Evolutionary conservation across 2,113 vertebrate genomes (phyloP).

Genomic region (Saimiri boliviensis): DNA sequence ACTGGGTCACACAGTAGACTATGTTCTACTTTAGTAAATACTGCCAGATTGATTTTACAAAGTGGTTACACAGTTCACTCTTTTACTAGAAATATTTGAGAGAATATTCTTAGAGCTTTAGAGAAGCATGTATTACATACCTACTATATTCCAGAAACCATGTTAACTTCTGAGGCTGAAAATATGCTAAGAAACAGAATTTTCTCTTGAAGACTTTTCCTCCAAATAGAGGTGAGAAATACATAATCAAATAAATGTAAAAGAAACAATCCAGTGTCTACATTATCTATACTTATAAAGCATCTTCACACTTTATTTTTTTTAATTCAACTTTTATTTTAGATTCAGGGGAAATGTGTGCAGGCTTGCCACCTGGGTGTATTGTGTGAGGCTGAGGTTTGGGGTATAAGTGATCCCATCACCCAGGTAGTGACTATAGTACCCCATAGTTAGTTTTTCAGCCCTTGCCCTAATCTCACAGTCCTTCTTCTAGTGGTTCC

Average conservation of each 20-base stretch:
- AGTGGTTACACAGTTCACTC: neutral
- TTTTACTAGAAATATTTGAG: neutral
- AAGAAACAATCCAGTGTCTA: neutral
- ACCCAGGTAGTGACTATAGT: too few relatives aligned
- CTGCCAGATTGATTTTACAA: neutral
- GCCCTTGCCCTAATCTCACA: too few relatives aligned
- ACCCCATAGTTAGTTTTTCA: too few relatives aligned
- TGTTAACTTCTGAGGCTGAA: neutral
- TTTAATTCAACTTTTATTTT: too few relatives aligned
- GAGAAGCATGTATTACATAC: neutral
- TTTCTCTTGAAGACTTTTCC: neutral
- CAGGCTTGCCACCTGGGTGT: too few relatives aligned
- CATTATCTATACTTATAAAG: neutral
- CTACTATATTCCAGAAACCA: neutral
- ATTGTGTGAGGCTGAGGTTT: too few relatives aligned
- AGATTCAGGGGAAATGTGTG: too few relatives aligned
- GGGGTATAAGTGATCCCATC: too few relatives aligned
- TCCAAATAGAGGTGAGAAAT: neutral
- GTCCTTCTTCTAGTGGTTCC: too few relatives aligned
- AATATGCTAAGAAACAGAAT: neutral
- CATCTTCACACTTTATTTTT: neutral
- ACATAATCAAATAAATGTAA: neutral
- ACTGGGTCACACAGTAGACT: neutral
- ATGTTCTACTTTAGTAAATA: neutral
- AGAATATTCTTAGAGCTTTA: neutral